Evolutionary conservation across 2,888 invertebrate species (phyloP).

Genomic region (Eupelmus urozonus): DNA sequence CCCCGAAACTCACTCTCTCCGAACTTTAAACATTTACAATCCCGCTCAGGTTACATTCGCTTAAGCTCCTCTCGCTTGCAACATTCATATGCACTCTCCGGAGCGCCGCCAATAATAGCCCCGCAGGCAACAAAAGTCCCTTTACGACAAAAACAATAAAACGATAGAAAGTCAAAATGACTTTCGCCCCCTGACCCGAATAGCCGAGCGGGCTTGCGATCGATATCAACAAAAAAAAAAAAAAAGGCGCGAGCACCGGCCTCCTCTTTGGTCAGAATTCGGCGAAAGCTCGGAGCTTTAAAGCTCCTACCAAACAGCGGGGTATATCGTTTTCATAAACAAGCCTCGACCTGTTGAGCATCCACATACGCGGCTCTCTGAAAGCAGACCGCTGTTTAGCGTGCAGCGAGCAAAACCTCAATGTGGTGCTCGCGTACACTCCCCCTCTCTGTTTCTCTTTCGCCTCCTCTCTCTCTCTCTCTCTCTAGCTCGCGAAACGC

Average conservation of each 20-base stretch:
- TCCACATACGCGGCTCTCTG: background rate
- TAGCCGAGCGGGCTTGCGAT: background rate
- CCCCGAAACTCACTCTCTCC: too few relatives aligned
- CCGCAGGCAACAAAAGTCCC: background rate
- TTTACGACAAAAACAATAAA: background rate
- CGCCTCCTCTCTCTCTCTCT: background rate
- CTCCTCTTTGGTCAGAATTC: too few relatives aligned
- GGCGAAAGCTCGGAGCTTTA: background rate
- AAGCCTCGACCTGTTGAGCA: conserved; percentile 41
- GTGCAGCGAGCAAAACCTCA: background rate
- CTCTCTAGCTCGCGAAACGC: background rate
- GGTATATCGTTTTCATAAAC: conserved; percentile 30
- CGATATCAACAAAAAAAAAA: background rate
- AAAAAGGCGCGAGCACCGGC: background rate
- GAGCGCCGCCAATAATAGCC: background rate
- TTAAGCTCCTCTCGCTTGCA: too few relatives aligned
- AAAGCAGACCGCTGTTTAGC: background rate
- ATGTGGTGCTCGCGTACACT: too few relatives aligned
- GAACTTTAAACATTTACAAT: too few relatives aligned
- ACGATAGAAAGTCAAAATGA: background rate
- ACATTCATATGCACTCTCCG: too few relatives aligned
- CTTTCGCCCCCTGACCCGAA: background rate
- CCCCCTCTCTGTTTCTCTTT: too few relatives aligned
- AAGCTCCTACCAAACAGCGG: background rate
- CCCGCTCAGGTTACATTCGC: too few relatives aligned